These are phyloP conservation scores for Harpegnathos saltator DNA, from an alignment of 1,140 invertebrate genomes.

Conservation along the genomic window DNA sequence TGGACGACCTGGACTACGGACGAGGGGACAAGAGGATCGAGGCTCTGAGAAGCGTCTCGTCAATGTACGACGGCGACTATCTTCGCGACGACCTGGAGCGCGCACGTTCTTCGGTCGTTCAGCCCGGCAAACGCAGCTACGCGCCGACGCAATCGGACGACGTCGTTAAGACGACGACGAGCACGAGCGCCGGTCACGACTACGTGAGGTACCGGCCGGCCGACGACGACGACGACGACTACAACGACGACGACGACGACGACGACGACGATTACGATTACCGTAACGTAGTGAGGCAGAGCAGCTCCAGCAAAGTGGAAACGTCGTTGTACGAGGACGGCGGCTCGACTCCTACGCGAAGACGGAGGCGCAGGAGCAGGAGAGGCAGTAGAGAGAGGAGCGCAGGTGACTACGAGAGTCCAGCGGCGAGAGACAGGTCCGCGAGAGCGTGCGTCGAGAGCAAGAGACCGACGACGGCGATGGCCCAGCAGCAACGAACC, in stretches of 20 bases:
- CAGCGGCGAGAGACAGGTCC: constrained; percentile 61
- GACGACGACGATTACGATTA: constrained; percentile 75
- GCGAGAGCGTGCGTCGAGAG: constrained; percentile 25
- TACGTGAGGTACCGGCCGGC: constrained; percentile 73
- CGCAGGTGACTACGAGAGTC: constrained; percentile 73
- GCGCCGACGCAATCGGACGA: constrained; percentile 46
- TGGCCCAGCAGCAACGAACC: constrained; percentile 67
- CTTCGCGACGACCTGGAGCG: constrained; percentile 34
- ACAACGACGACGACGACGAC: too few relatives aligned
- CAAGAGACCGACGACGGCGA: constrained; percentile 64
- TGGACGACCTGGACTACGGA: constrained; percentile 51
- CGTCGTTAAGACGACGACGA: constrained; percentile 65
- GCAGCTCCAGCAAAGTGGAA: constrained; percentile 46
- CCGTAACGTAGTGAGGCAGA: constrained; percentile 45
- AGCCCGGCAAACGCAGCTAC: constrained; percentile 50
- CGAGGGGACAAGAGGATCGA: constrained; percentile 23
- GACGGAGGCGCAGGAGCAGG: constrained; percentile 67
- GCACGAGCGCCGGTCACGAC: constrained; percentile 56
- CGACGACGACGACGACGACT: too few relatives aligned
- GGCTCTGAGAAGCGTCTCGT: constrained; percentile 9
- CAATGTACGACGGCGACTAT: constrained; percentile 57
- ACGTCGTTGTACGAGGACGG: constrained; percentile 51
- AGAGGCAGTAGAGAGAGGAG: constrained; percentile 64
- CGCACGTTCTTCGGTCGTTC: constrained; percentile 51
- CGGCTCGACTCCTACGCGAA: constrained; percentile 45